Base-by-base conservation (phyloP, 2,888 invertebrate species). In the Dasysyrphus tricinctus region DNA sequence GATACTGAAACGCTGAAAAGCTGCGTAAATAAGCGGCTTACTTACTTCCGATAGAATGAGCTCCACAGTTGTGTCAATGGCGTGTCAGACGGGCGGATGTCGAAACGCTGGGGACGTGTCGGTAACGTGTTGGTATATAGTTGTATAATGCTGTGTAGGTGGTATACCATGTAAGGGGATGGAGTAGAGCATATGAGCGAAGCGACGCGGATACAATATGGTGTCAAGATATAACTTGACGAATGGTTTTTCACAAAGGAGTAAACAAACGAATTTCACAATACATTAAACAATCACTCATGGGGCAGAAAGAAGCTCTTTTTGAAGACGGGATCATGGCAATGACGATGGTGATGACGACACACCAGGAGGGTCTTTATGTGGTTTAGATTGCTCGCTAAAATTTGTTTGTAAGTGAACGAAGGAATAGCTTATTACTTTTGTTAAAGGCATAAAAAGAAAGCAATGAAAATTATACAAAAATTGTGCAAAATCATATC, bases 241-340 rank as follows among this genome's bases (percentile, higher is more conserved):
- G 82, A 86, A 82, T 70, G 86, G 70, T 63, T 82, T 86, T 82
- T 67, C 16, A 82, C 82, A 86, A 86, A 80, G 81, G 78, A 86
- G 82, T 86, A 86, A 86, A 82, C 86, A 86, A 86, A 86, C 82
- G 82, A 81, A 86, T 82, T 86, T 86, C 79, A 86, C 86, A 82
- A 86, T 79, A 86, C 86, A 86, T 86, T 86, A 82, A 75, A 72
- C 86, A 86, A 82, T 86, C 70, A 82, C 47, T 86, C 81, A 75
- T 59, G 75, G 59, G 61, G 51, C 78, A 49, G 37, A 32, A 67
- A 19, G 47, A 19, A 67, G 67, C 67, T 49, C 37, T 56, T 63
- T 69, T 49, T 39, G 49, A 51, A 37, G 69, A 61, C 14, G 49
- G 59, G 47, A 37, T 69, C 47, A 59, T 51, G 70, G 63, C 29